Base-by-base conservation (phyloP, 2,797 vertebrate genomes). In the Rhincodon typus region DNA sequence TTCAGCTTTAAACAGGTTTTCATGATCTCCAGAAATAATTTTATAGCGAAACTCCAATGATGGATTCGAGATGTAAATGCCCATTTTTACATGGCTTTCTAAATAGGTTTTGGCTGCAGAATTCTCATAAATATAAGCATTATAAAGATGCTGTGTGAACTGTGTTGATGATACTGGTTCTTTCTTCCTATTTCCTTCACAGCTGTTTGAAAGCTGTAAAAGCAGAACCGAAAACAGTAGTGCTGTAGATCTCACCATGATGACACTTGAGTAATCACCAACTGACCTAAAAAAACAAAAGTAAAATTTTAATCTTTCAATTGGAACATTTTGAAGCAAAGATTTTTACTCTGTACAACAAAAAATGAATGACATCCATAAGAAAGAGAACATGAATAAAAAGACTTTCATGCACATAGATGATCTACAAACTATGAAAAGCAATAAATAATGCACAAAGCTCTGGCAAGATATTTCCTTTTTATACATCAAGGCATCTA, bases 1-100 rank as follows among this genome's bases (percentile, higher is more conserved):
- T 97, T 99, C 99, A 6, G 99, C 99, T 98, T 99, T 99, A 97
- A 99, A 99, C 87, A 99, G 97, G 97, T 99, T 99, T 96, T 99
- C 99, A 96, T 97, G 99, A 97, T 99, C 99, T 96, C 99, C 99
- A 91, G 99, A 98, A 97, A 99, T 97, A 95, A 99, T 99, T 98
- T 99, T 99, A 98, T 99, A 99, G 97, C 98, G 97, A 96, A 99
- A 96, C 97, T 99, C 99, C 99, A 99, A 99, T 27, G 97, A 38
- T 0, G 98, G 98, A 96, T 98, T 97, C 96, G 97, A 96, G 96
- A 98, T 96, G 96, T 98, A 98, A 97, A 99, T 98, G 95, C 99
- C 99, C 99, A 99, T 99, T 98, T 99, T 99, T 94, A 97, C 97
- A 4, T 98, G 98, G 97, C 99, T 99, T 96, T 99, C 98, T 88